Percentiles rank a stretch among this genome's conserved stretches.
These are phyloP conservation scores for Drosophila auraria DNA, from an alignment of 1,140 invertebrate genomes.

Conservation along the genomic window DNA sequence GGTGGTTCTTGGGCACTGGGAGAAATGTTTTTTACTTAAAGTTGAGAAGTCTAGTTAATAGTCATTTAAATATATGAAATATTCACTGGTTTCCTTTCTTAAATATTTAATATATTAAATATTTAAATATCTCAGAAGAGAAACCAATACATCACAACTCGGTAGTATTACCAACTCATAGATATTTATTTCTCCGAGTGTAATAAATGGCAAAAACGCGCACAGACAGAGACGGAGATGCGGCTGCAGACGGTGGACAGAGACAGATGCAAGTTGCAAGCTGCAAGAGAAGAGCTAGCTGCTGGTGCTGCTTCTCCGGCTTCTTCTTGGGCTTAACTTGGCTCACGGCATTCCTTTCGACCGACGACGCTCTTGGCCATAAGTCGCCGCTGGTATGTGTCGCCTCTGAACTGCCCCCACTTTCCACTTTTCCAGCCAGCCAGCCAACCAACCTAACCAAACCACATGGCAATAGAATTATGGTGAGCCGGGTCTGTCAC, in stretches of 20 bases:
- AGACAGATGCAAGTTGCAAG: conserved; percentile 23
- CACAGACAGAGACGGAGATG: neutral
- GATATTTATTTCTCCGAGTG: conserved; percentile 13
- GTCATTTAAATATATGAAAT: neutral
- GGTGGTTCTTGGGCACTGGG: conserved; percentile 16
- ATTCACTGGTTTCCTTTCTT: neutral
- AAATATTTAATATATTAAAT: too few species aligned
- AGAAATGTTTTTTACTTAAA: neutral
- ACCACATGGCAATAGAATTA: conserved; percentile 66
- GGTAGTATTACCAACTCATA: conserved; percentile 31
- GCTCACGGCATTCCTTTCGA: conserved; percentile 40
- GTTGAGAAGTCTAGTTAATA: neutral
- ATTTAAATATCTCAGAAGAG: too few species aligned
- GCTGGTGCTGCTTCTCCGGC: conserved; percentile 49
- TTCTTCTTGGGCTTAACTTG: conserved; percentile 67
- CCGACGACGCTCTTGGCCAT: conserved; percentile 32
- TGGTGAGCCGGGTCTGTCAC: conserved; percentile 52
- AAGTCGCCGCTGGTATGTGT: conserved; percentile 52
- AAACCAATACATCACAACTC: too few species aligned
- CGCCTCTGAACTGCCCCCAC: conserved; percentile 44
- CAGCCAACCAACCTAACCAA: conserved; percentile 1
- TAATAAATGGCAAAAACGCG: conserved; percentile 51
- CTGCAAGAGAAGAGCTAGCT: conserved; percentile 21
- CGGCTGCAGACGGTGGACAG: conserved; percentile 5
- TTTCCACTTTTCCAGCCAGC: neutral